phyloP scores from a whole-genome alignment of 2,113 vertebrate species.

The Sterrhoptilus dennistouni region DNA sequence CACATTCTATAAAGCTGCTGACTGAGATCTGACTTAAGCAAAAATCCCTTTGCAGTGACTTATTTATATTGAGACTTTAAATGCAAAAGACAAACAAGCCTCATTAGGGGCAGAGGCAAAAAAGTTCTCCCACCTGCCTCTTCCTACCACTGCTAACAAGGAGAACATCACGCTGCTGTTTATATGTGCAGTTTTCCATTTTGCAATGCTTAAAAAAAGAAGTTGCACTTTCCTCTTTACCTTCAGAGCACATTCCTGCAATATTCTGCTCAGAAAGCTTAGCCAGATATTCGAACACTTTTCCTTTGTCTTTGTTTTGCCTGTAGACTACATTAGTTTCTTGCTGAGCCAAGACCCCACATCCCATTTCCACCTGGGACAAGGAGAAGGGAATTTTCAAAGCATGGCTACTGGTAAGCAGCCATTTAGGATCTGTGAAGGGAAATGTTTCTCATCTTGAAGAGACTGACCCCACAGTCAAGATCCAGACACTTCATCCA shows the following conservation, averaged over 20 bases:
- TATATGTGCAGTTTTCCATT: background rate
- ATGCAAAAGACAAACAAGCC: background rate
- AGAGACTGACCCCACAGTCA: background rate
- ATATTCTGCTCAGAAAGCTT: background rate
- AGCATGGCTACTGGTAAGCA: background rate
- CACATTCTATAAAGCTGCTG: background rate
- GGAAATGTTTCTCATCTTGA: background rate
- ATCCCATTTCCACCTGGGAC: background rate
- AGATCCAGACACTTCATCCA: background rate
- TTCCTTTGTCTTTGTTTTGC: background rate
- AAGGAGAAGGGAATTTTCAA: background rate
- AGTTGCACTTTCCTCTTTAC: background rate
- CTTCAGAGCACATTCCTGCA: background rate
- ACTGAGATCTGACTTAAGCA: slow-evolving; percentile 3
- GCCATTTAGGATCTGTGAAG: background rate
- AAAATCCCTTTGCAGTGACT: background rate
- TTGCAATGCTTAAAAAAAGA: background rate
- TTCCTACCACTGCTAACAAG: background rate
- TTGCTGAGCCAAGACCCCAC: background rate
- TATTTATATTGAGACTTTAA: background rate
- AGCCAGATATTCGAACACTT: background rate
- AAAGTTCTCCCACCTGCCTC: background rate
- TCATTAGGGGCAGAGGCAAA: background rate
- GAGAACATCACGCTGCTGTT: background rate
- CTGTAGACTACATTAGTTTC: background rate